Evolutionary conservation across 2,888 invertebrate species (phyloP), one percentile per base, ranked within the genome.

Genomic region (Melolontha melolontha): DNA sequence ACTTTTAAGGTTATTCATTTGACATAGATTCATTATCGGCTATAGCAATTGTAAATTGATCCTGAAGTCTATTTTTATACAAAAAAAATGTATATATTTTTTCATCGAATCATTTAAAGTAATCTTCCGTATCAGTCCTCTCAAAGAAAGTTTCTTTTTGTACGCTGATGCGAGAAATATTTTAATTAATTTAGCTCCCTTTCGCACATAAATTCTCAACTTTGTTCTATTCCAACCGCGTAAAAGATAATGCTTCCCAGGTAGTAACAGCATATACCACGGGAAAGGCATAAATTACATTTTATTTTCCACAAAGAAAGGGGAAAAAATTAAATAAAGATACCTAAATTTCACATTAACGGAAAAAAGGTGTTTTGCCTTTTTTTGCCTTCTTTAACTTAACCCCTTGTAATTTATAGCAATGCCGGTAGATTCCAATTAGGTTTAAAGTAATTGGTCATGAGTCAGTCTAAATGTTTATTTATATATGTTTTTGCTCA

Each of bases 401-500:
- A n/a, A n/a, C 11, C 14, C 17, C 42, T 6, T 11, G 41, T 55
- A 41, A 40, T 55, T 55, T 55, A 55, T 17, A 16, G 34, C 34
- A 5, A 34, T 6, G 34, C 34, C 6, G 7, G 34, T 2, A 34
- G 34, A 34, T 34, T 10, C 4, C 34, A 34, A 34, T 34, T 34
- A 34, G 34, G 10, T 34, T 34, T 34, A 8, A 34, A 34, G 29
- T 7, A 29, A 44, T 44, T 44, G 29, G 44, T 14, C 44, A 59
- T 5, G 14, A 40, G 41, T 40, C 16, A n/a, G 14, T 14, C 44
- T 29, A 22, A 44, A 42, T 12, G 44, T 44, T 7, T 12, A 17
- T 22, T 40, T 11, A 7, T 11, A 41, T 40, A 44, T 7, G 8
- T 14, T 65, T 44, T 50, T 55, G 59, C 47, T 22, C 69, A 66